These are phyloP conservation scores for Acropternis orthonyx DNA, from an alignment of 2,797 vertebrate genomes.

Conservation along the genomic window DNA sequence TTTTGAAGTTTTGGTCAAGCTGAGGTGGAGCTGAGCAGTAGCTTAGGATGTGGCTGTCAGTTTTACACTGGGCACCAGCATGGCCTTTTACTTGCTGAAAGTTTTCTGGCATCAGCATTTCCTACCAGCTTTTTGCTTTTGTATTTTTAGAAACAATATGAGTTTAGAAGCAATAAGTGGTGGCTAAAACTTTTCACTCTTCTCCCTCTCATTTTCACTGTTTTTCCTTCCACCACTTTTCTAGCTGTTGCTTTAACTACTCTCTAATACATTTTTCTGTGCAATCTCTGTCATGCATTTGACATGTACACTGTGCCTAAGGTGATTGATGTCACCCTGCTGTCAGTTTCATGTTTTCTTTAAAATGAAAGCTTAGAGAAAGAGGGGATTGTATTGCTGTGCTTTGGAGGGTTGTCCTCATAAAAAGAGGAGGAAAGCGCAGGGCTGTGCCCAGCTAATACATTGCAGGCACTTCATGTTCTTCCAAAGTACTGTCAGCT, in stretches of 20 bases:
- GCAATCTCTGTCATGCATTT: neutral
- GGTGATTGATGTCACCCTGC: neutral
- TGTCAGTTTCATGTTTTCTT: neutral
- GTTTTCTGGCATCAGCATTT: neutral
- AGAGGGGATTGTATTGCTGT: neutral
- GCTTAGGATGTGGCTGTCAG: neutral
- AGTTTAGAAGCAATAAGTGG: neutral
- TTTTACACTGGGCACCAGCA: neutral
- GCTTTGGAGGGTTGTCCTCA: neutral
- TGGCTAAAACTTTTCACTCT: neutral
- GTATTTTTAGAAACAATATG: neutral
- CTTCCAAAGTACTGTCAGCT: constrained; percentile 51
- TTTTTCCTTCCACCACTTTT: neutral
- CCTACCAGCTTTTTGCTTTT: neutral
- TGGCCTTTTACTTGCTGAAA: neutral
- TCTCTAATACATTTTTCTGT: neutral
- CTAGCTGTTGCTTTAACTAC: neutral
- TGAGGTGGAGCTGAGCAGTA: neutral
- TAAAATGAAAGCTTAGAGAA: neutral
- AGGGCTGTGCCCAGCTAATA: neutral
- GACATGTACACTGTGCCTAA: rapidly evolving
- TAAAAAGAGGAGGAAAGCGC: neutral
- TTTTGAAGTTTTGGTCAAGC: neutral
- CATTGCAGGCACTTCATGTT: neutral
- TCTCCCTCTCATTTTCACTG: neutral